Evolutionary conservation across 2,888 invertebrate species (phyloP).

Genomic region (Gymnosoma rotundatum): DNA sequence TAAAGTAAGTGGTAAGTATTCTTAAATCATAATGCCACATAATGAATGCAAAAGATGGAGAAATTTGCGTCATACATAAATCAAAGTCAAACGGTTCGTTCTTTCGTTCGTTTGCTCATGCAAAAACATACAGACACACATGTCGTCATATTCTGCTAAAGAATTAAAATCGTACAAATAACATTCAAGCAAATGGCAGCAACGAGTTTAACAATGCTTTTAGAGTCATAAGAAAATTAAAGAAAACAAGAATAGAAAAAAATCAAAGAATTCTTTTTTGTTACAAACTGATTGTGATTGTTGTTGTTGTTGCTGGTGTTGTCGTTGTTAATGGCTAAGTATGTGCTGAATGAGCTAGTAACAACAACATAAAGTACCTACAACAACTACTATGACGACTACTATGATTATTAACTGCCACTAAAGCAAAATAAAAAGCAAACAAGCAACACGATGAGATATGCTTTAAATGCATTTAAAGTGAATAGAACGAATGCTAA

Average conservation of each 20-base stretch:
- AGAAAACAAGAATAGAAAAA: constrained; percentile 18
- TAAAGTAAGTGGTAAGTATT: constrained; percentile 58
- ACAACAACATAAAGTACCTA: constrained; percentile 53
- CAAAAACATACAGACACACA: not conserved
- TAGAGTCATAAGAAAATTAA: constrained; percentile 30
- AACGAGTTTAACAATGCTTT: not conserved
- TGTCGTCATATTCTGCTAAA: not conserved
- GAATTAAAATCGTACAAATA: constrained; percentile 24
- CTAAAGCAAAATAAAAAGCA: constrained; percentile 28
- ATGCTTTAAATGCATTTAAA: constrained; percentile 44
- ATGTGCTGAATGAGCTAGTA: constrained; percentile 68
- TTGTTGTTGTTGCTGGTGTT: constrained; percentile 54
- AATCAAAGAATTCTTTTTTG: constrained; percentile 48
- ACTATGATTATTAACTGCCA: constrained; percentile 69
- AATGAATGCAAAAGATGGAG: constrained; percentile 69
- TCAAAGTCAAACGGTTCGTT: constrained; percentile 66
- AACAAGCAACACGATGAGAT: constrained; percentile 41
- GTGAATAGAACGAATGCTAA: constrained; percentile 61
- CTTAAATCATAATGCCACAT: constrained; percentile 71
- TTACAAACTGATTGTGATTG: constrained; percentile 49
- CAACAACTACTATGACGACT: constrained; percentile 46
- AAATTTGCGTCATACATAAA: constrained; percentile 71
- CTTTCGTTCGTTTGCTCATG: constrained; percentile 2
- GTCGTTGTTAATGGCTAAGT: constrained; percentile 64
- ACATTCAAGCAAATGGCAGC: constrained; percentile 39